Evolutionary conservation across 2,888 invertebrate species (phyloP), one percentile per base, ranked within the genome.

Genomic region (Eupsilia transversa): DNA sequence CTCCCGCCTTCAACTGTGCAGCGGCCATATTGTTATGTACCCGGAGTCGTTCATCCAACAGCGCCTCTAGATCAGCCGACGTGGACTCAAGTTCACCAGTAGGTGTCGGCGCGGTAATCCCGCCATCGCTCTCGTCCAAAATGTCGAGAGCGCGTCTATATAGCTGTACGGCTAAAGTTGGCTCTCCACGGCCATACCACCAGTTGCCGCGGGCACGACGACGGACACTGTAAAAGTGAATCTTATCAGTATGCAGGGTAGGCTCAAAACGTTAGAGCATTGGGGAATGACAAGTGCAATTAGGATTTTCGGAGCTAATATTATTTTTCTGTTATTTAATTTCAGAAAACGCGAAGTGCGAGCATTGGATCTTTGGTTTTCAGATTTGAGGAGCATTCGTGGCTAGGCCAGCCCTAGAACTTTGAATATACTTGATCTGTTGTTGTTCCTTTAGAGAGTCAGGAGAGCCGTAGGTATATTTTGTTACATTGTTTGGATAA

Each of bases 21-120:
- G 98, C 98, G 23, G 99, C 99, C 97, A 99, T 97, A 92, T 99
- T 99, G 92, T 99, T 99, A 89, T 98, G 98, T 1, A 99, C 98
- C 89, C 98, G 97, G 69, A 99, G 95, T 82, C 98, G 96, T 90
- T 98, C 98, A 71, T 98, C 98, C 46, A 99, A 91, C 68, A 99
- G 91, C 54, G 97, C 89, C 71, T 91, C 88, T 9, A 96, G 85
- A 0, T 91, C 92, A 0, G 92, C 92, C 0, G 93, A 91, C 0
- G 92, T 84, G 20, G 94, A 93, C 9, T 92, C 80, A 23, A 96
- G 83, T 5, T 95, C 96, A 0, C 97, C 97, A 43, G 93, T 93
- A 4, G 96, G 92, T 14, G 97, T 96, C 33, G 97, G 96, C 33
- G 96, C 95, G 3, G 96, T 93, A 86, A 97, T 97, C 43, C 97